A percentile compares a stretch with the other conserved stretches of the same genome.
Evolutionary conservation across 2,888 invertebrate species (phyloP).

Genomic region (Campoletis raptor): DNA sequence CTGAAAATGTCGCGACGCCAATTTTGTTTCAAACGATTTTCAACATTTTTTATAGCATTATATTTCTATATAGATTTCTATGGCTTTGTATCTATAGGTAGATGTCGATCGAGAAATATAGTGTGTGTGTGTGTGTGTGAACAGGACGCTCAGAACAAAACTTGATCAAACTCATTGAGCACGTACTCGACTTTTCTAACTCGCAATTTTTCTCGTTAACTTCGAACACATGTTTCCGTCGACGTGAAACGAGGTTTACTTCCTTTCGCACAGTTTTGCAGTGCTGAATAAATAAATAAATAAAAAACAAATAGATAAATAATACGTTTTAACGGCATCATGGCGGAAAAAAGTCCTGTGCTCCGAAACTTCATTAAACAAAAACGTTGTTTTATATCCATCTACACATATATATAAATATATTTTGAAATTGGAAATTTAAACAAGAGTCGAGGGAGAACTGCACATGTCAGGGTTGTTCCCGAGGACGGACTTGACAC

Average conservation of each 20-base stretch:
- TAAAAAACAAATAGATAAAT: not conserved
- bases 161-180: conserved; percentile 53
- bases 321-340: not conserved
- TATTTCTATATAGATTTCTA: not conserved
- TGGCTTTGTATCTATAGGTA: not conserved
- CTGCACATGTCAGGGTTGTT: conserved; percentile 19
- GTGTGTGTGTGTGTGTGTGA: not conserved
- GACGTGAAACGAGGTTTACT: conserved; percentile 9
- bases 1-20: not conserved
- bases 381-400: not conserved
- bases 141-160: conserved; percentile 18
- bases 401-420: not conserved
- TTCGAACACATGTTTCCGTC: conserved; percentile 46
- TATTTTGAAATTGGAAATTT: not conserved
- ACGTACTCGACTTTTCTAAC: conserved; percentile 53
- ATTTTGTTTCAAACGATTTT: not conserved
- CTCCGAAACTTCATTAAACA: not conserved
- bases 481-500: not conserved
- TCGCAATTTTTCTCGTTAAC: conserved; percentile 46
- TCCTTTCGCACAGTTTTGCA: not conserved
- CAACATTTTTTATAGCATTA: not conserved
- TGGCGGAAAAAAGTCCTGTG: not conserved
- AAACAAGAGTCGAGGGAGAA: not conserved
- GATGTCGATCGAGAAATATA: not conserved
- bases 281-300: not conserved